Base-by-base conservation (phyloP, 2,888 invertebrate species). In the Leptopilina drosophilae region DNA sequence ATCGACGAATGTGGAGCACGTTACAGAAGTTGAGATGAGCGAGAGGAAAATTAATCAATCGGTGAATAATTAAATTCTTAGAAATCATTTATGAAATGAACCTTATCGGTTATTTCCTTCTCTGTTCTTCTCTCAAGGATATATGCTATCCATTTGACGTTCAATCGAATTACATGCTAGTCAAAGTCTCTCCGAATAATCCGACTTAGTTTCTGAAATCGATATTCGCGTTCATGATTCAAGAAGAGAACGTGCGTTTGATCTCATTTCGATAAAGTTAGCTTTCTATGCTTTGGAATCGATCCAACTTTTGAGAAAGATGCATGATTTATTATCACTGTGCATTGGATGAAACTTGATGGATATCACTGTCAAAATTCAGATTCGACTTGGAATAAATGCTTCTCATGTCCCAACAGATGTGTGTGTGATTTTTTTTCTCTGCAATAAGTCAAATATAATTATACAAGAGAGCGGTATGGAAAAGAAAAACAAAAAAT, bases 231-330 rank as follows among this genome's bases (percentile, higher is more conserved):
- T 76, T 77, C 79, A 78, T 81, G 76, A 81, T 81, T 81, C 76
- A 80, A 64, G 59, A 67, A 76, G 73, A 69, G 73, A 69, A 82
- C 79, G 79, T 77, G 81, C 81, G 82, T 82, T 82, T 82, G 82
- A 84, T 84, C 81, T 82, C 79, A 81, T 82, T 82, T 82, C 81
- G 82, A 82, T 81, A 66, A 65, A 80, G 78, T 78, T 62, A 81
- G 64, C 78, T 77, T 78, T 65, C 64, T 65, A 56, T 77, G 80
- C 77, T 80, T 86, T 87, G 86, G 86, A 86, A 82, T 79, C 49
- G 79, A 82, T 86, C 85, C 87, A 87, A 85, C 82, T 84, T 33
- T 33, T 84, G 81, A 8, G 81, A 82, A 85, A 82, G 79, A 80
- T 77, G 80, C 81, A 85, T 87, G 85, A 87, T 82, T 79, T 80